Conservation (phyloP, 1,140 invertebrate genomes). For the Calosoma granatense region DNA sequence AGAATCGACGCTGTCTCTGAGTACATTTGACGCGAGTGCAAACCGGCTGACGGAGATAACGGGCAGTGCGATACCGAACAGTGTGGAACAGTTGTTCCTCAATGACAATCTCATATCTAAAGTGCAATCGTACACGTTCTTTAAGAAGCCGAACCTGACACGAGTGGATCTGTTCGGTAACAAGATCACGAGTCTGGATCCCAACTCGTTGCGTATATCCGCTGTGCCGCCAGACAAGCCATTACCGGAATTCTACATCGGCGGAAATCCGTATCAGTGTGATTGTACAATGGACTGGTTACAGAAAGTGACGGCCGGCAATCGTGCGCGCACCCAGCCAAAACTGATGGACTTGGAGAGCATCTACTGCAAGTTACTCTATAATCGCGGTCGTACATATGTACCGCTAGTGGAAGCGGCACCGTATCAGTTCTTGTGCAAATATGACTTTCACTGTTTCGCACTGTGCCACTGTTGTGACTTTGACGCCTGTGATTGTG, state of each 20-base stretch:
- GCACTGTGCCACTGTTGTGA: constrained; percentile 87
- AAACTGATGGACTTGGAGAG: constrained; percentile 78
- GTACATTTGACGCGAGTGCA: constrained; percentile 75
- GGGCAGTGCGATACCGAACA: constrained; percentile 74
- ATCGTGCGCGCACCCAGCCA: constrained; percentile 68
- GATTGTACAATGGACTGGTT: constrained; percentile 80
- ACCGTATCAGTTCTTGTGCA: constrained; percentile 81
- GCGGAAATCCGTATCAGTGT: constrained; percentile 82
- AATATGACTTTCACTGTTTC: constrained; percentile 84
- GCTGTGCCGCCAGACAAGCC: constrained; percentile 62
- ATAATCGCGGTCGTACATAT: constrained; percentile 67
- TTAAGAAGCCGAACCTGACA: constrained; percentile 83
- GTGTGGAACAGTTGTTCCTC: constrained; percentile 71
- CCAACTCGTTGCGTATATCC: constrained; percentile 75
- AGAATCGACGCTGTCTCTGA: constrained; percentile 69
- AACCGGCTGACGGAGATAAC: constrained; percentile 80
- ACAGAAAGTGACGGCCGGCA: constrained; percentile 70
- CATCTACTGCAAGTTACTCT: constrained; percentile 78
- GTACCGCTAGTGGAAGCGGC: constrained; percentile 74
- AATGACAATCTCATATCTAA: constrained; percentile 79
- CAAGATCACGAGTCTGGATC: constrained; percentile 71
- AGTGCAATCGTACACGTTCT: constrained; percentile 86
- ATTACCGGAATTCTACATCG: constrained; percentile 85
- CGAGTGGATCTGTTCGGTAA: constrained; percentile 79
- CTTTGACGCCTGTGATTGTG: constrained; percentile 88